phyloP scores from a whole-genome alignment of 2,797 vertebrate genomes.

The Potorous gilbertii region DNA sequence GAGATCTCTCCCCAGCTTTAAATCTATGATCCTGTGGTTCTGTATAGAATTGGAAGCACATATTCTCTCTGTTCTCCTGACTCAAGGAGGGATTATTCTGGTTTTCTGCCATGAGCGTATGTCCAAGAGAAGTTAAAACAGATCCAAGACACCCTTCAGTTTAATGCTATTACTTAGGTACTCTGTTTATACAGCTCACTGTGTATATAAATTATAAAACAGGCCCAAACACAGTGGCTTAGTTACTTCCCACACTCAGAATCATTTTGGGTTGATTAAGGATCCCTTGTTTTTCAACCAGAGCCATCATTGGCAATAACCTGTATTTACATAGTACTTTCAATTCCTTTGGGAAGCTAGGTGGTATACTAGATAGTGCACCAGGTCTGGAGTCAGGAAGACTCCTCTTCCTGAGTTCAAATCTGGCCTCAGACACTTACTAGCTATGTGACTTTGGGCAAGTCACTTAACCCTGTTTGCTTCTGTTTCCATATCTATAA shows the following conservation, averaged over 20 bases:
- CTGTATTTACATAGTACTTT: not conserved
- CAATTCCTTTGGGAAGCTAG: not conserved
- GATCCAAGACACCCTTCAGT: not conserved
- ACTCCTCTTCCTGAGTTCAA: not conserved
- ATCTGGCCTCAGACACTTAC: not conserved
- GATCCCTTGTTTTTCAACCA: not conserved
- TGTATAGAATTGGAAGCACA: not conserved
- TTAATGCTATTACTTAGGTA: not conserved
- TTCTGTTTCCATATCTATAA: not conserved
- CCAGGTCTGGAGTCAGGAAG: not conserved
- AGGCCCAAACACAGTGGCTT: slow-evolving; percentile 7
- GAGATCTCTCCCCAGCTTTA: not conserved
- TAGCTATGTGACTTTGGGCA: not conserved
- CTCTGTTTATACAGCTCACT: not conserved
- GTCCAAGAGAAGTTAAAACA: not conserved
- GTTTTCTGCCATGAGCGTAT: not conserved
- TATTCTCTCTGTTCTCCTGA: not conserved
- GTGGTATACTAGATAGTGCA: not conserved
- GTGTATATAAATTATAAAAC: slow-evolving; percentile 27
- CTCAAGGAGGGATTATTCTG: slow-evolving; percentile 21
- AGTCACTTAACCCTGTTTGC: not conserved
- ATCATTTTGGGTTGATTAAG: not conserved
- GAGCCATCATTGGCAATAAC: not conserved
- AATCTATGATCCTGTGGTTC: not conserved
- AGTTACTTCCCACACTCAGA: not conserved